These are phyloP conservation scores for Plagodis dolabraria DNA, from an alignment of 2,888 invertebrate species.

Conservation along the genomic window DNA sequence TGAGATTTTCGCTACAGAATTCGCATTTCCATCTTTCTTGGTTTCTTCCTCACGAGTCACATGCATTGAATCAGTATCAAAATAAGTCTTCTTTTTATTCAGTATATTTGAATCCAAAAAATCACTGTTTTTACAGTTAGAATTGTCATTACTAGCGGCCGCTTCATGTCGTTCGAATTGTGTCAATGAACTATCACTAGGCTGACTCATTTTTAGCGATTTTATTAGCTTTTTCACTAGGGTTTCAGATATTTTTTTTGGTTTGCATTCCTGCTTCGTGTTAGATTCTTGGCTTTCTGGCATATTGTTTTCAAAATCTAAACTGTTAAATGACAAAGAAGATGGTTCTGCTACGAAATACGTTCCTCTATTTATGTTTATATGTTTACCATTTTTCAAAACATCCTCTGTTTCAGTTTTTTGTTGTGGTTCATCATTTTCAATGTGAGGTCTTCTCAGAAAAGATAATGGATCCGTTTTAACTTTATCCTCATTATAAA, in stretches of 20 bases:
- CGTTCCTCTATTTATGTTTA: slow-evolving; percentile 40
- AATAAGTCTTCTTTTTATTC: slow-evolving; percentile 52
- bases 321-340: slow-evolving; percentile 1
- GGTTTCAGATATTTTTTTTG: slow-evolving; percentile 42
- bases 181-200: slow-evolving; percentile 56
- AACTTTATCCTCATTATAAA: slow-evolving; percentile 3
- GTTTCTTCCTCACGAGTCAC: no score
- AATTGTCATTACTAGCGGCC: slow-evolving; percentile 40
- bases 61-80: slow-evolving; percentile 1
- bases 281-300: slow-evolving; percentile 11
- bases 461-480: neutral
- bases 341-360: slow-evolving; percentile 44
- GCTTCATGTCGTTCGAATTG: slow-evolving; percentile 63
- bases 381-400: slow-evolving; percentile 3
- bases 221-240: slow-evolving; percentile 54
- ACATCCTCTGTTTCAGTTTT: neutral
- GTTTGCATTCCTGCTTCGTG: neutral
- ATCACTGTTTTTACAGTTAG: slow-evolving; percentile 29
- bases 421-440: slow-evolving; percentile 8
- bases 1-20: neutral
- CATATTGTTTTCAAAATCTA: neutral
- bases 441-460: slow-evolving; percentile 20
- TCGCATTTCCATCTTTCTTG: no score
- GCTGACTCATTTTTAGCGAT: slow-evolving; percentile 48
- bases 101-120: slow-evolving; percentile 49